Base-by-base conservation (phyloP, 1,140 invertebrate genomes). In the Macrocentrus cingulum region DNA sequence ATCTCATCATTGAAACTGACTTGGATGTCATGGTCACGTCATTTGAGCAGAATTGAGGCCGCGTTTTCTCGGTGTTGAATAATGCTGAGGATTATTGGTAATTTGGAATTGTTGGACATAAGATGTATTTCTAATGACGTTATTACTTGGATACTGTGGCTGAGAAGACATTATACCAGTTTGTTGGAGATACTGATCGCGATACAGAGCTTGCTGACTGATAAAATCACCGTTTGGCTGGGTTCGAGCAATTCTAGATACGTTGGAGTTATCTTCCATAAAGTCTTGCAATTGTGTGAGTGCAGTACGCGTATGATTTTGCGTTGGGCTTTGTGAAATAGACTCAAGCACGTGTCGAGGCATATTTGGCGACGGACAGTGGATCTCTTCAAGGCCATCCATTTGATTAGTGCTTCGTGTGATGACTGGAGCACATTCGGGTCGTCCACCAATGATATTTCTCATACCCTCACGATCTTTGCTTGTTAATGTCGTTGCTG, bases 31-130 rank as follows among this genome's bases (percentile, higher is more conserved):
- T 49, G 69, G 75, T 79, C 77, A 79, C 77, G 77, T 79, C 69
- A 78, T 75, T 65, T 77, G 74, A 16, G 70, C 69, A 37, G 73
- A 64, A 49, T 76, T 74, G 52, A 70, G 76, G 15, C 62, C 66
- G 4, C 69, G 71, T 56, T 72, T 77, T 32, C 67, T 64, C 9
- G 69, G 61, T 9, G 62, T 57, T 15, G 58, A 48, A 41, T 70
- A 75, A 29, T 71, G 69, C 37, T 68, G 69, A 0, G 68, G 66
- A 19, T 59, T 58, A 34, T 41, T 69, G 20, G 65, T 25, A 44
- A 78, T 69, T 58, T 78, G 75, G 19, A 75, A 77, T 48, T 77
- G 74, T 29, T 77, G 75, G 42, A 76, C 68, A 65, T 75, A 77
- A 7, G 69, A 66, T 56, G 70, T 77, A 65, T 69, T 75, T 45